phyloP scores from a whole-genome alignment of 2,113 vertebrate genomes.

The Thunnus thynnus region DNA sequence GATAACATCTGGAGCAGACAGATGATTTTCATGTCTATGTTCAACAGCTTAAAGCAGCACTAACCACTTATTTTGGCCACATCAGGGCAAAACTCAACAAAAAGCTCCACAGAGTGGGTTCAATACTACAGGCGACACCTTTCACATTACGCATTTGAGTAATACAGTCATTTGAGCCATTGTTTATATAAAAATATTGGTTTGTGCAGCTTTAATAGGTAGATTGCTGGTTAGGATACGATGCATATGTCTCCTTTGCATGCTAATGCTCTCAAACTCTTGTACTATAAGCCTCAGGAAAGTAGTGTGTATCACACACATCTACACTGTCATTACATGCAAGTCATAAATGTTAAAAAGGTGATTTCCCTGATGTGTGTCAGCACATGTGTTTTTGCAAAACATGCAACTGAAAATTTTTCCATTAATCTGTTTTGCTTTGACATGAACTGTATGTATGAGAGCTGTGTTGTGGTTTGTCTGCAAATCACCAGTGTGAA shows the following conservation, averaged over 20 bases:
- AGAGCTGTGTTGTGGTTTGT: conserved; percentile 1
- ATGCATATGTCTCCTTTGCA: not conserved
- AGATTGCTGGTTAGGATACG: not conserved
- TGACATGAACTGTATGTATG: not conserved
- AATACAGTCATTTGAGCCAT: not conserved
- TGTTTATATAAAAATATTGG: not conserved
- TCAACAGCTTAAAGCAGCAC: no score
- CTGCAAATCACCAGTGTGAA: not conserved
- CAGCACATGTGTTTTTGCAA: not conserved
- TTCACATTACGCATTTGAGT: no score
- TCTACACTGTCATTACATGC: conserved; percentile 9
- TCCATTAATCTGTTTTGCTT: not conserved
- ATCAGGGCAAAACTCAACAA: no score
- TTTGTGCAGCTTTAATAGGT: no score
- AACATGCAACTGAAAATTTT: not conserved
- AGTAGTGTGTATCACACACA: not conserved
- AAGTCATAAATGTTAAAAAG: not conserved
- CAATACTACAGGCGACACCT: no score
- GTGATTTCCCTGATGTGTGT: conserved; percentile 15
- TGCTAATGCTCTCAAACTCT: not conserved
- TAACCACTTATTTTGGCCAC: no score
- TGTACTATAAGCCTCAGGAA: not conserved
- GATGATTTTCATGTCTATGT: no score
- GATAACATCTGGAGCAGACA: no score
- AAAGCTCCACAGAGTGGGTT: no score